Base-by-base conservation (phyloP, 2,888 invertebrate genomes). In the Parnassius smintheus region DNA sequence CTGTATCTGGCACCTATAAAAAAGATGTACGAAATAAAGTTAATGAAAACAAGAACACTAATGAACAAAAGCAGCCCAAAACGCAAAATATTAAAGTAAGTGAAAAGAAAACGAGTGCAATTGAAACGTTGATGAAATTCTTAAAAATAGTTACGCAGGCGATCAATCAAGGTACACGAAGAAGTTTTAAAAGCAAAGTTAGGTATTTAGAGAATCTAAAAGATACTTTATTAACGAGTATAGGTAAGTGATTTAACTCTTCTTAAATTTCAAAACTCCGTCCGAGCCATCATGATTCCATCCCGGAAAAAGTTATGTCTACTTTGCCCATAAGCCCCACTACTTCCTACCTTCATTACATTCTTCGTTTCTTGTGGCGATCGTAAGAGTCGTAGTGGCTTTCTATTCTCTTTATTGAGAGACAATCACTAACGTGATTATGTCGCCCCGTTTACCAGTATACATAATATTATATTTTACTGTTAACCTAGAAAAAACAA, bases 161-260 rank as follows among this genome's bases (percentile, higher is more conserved):
- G 0, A 87, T 92, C 70, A 77, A 83, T 1, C 81, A 71, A 62
- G 88, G 88, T 63, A 83, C 87, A 2, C 80, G 77, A 18, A 86
- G 82, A 65, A 86, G 88, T 3, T 84, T 92, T 22, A 83, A 81
- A 53, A 93, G 92, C 58, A 95, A 95, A 81, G 81, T 94, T 11
- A 78, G 82, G 53, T 93, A 94, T 74, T 85, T 95, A 61, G 90
- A 92, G 68, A 80, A 88, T 18, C 87, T 95, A 61, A 92, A 93
- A 66, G 92, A 94, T 67, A 87, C 91, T 62, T 84, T 96, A 25
- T 83, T 96, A 67, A 79, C 81, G 35, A 93, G 94, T 74, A 95
- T 96, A 71, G 94, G 96, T 96, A 86, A 91, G 46, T 56, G 10
- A 18, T 45, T 8, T 52, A 25, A 35, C n/a, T 3, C 2, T 56